These are phyloP conservation scores for Nomada hirtipes DNA, from an alignment of 2,888 invertebrate genomes.

Conservation along the genomic window DNA sequence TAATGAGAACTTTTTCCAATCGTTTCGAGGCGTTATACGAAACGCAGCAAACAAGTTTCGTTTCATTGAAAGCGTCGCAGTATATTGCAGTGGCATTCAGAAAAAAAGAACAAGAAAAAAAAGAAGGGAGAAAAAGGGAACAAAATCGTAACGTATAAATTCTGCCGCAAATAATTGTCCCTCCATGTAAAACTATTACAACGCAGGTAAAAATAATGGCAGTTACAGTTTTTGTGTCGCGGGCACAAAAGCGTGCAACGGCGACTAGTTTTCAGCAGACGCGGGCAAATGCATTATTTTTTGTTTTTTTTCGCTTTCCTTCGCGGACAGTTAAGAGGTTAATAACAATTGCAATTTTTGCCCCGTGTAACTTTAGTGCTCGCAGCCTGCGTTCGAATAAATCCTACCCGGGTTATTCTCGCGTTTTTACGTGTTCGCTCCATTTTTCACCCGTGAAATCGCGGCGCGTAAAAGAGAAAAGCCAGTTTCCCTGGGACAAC, in stretches of 20 bases:
- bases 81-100: not conserved
- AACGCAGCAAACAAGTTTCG: not conserved
- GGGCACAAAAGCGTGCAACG: not conserved
- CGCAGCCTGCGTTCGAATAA: slow-evolving; percentile 9
- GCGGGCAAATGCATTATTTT: slow-evolving; percentile 5
- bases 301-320: too few relatives aligned
- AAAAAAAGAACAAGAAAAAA: not conserved
- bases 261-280: not conserved
- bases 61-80: not conserved
- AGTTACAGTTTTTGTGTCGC: not conserved
- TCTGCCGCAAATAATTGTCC: not conserved
- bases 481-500: not conserved
- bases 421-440: slow-evolving; percentile 9
- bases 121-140: not conserved
- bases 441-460: slow-evolving; percentile 22
- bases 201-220: slow-evolving; percentile 2
- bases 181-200: slow-evolving; percentile 4
- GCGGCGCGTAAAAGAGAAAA: slow-evolving; percentile 6
- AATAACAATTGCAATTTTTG: slow-evolving; percentile 25
- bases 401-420: slow-evolving; percentile 10
- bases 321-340: not conserved
- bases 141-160: not conserved
- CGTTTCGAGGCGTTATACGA: not conserved
- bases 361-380: slow-evolving; percentile 1
- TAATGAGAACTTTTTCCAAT: not conserved